A percentile compares a stretch with the other conserved stretches of the same genome.
Conservation (phyloP, 2,888 invertebrate genomes). For the Amphimallon solstitiale region DNA sequence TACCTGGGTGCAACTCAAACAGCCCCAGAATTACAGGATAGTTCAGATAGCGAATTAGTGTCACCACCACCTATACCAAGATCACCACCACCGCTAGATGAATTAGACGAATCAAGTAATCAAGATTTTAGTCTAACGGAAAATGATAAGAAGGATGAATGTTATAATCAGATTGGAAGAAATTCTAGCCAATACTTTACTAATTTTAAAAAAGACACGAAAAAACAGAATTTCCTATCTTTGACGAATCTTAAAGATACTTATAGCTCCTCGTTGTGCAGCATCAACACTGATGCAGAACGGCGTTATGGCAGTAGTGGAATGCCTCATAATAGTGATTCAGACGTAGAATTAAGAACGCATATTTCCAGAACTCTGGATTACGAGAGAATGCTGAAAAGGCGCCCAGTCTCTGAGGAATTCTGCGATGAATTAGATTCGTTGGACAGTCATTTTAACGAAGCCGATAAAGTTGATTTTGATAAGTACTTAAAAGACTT, state of each 20-base stretch:
- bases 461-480: conserved; percentile 70
- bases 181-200: conserved; percentile 52
- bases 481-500: conserved; percentile 76
- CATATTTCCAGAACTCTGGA: conserved; percentile 51
- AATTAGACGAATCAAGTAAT: conserved; percentile 68
- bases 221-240: conserved; percentile 46
- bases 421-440: conserved; percentile 76
- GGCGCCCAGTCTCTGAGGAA: conserved; percentile 80
- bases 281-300: conserved; percentile 50
- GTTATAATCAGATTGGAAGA: conserved; percentile 41
- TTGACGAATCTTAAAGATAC: conserved; percentile 44
- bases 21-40: conserved; percentile 76
- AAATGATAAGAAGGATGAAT: conserved; percentile 45
- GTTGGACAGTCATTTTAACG: conserved; percentile 67
- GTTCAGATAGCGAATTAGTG: conserved; percentile 82
- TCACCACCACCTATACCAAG: conserved; percentile 83
- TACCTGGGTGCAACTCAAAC: conserved; percentile 79
- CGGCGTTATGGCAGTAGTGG: conserved; percentile 46
- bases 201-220: conserved; percentile 44
- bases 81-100: conserved; percentile 78
- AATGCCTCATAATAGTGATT: conserved; percentile 63
- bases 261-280: conserved; percentile 51
- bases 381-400: conserved; percentile 65
- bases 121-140: conserved; percentile 46
- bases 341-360: conserved; percentile 56